These are phyloP conservation scores for Ceyx margarethae DNA, from an alignment of 2,113 vertebrate genomes.

Conservation along the genomic window DNA sequence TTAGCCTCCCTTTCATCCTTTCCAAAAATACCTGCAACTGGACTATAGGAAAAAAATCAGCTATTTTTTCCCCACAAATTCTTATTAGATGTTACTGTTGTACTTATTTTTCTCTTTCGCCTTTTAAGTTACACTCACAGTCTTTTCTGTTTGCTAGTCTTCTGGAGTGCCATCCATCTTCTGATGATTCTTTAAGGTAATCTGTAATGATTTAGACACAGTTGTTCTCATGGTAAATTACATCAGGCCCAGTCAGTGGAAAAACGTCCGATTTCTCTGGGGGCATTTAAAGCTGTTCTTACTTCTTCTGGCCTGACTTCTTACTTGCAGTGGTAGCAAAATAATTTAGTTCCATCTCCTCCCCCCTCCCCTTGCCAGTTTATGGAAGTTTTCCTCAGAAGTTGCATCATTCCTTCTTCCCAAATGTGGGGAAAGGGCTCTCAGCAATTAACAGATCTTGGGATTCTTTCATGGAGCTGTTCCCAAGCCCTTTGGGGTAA, in stretches of 20 bases:
- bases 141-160: neutral
- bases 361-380: neutral
- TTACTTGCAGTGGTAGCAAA: neutral
- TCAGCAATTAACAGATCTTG: neutral
- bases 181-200: neutral
- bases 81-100: neutral
- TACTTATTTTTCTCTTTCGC: neutral
- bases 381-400: neutral
- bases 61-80: neutral
- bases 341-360: neutral
- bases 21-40: neutral
- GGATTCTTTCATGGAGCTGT: neutral
- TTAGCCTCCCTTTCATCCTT: neutral
- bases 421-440: neutral
- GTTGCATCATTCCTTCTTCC: neutral
- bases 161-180: neutral
- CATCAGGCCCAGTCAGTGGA: neutral
- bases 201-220: neutral
- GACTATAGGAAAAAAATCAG: neutral
- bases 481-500: neutral
- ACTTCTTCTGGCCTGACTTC: neutral
- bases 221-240: neutral
- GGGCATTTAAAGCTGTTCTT: neutral
- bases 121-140: neutral
- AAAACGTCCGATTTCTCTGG: neutral